These are phyloP conservation scores for Caenorhabditis zanzibari DNA, from an alignment of 2,888 invertebrate species.

Conservation along the genomic window DNA sequence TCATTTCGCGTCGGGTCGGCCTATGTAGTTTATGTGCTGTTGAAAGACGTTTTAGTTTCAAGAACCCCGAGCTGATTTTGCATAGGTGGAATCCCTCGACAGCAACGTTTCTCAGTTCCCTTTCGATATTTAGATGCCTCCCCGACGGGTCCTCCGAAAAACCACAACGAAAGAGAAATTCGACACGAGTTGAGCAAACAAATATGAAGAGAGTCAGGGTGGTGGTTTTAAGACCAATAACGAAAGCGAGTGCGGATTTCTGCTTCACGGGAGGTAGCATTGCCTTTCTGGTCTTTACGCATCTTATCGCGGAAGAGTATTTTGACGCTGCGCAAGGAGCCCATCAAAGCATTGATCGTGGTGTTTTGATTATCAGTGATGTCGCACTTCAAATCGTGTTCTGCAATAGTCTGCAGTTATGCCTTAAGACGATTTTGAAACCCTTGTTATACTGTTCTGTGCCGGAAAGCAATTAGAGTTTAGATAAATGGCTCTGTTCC, in stretches of 20 bases:
- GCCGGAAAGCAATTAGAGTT: constrained; percentile 43
- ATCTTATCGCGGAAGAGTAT: not conserved
- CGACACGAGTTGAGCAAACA: constrained; percentile 62
- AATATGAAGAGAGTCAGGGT: constrained; percentile 46
- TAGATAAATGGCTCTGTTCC: not conserved
- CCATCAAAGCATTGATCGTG: not conserved
- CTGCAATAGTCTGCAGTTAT: too few relatives aligned
- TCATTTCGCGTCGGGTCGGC: not conserved
- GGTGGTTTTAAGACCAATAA: constrained; percentile 32
- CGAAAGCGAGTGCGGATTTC: constrained; percentile 39
- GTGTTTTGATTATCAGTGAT: constrained; percentile 19
- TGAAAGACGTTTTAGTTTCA: too few relatives aligned
- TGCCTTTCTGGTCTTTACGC: constrained; percentile 22
- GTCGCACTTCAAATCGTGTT: constrained; percentile 17
- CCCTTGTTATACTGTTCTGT: too few relatives aligned
- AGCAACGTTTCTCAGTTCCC: not conserved
- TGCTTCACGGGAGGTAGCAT: constrained; percentile 34
- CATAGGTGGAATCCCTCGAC: constrained; percentile 19
- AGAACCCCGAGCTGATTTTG: not conserved
- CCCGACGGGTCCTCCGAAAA: constrained; percentile 43
- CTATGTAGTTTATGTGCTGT: not conserved
- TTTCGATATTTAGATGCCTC: constrained; percentile 16
- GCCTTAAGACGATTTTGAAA: too few relatives aligned
- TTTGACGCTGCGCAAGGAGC: constrained; percentile 7
- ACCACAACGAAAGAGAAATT: constrained; percentile 51